A percentile compares a stretch with the other conserved stretches of the same genome.
Evolutionary conservation across 1,140 invertebrate genomes (phyloP).

Genomic region (Hermetia illucens): DNA sequence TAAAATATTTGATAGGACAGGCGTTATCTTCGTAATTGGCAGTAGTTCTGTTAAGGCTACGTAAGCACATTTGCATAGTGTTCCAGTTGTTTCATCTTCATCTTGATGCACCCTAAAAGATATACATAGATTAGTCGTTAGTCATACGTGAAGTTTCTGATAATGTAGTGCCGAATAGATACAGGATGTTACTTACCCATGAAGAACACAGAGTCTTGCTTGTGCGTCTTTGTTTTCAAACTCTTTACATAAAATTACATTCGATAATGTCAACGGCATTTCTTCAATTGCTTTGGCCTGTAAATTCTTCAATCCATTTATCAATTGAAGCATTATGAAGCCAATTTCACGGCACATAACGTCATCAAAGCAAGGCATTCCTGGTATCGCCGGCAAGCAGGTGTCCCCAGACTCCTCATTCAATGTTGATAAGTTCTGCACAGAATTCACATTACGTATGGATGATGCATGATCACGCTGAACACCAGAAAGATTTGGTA

Average conservation of each 20-base stretch:
- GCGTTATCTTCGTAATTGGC: conserved; percentile 44
- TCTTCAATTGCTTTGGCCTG: conserved; percentile 72
- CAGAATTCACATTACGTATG: conserved; percentile 23
- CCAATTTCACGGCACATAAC: conserved; percentile 36
- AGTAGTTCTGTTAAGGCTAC: conserved; percentile 49
- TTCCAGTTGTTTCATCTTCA: conserved; percentile 44
- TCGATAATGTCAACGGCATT: conserved; percentile 45
- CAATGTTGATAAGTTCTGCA: conserved; percentile 24
- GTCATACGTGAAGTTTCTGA: not conserved
- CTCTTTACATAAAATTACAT: conserved; percentile 34
- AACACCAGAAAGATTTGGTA: conserved; percentile 20
- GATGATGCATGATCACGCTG: conserved; percentile 8
- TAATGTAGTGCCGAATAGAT: not conserved
- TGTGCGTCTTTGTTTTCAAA: conserved; percentile 40
- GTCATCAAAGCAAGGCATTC: conserved; percentile 27
- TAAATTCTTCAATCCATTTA: conserved; percentile 66
- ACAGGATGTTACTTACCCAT: conserved; percentile 52
- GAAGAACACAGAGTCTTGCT: conserved; percentile 52
- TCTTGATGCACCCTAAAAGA: conserved; percentile 28
- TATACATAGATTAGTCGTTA: not conserved
- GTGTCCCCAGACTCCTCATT: conserved; percentile 16
- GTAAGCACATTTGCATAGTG: conserved; percentile 64
- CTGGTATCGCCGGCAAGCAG: conserved; percentile 7
- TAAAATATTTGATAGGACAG: conserved; percentile 51
- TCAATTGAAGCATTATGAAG: conserved; percentile 64